phyloP scores from a whole-genome alignment of 2,113 vertebrate species.

The Hippolais icterina region DNA sequence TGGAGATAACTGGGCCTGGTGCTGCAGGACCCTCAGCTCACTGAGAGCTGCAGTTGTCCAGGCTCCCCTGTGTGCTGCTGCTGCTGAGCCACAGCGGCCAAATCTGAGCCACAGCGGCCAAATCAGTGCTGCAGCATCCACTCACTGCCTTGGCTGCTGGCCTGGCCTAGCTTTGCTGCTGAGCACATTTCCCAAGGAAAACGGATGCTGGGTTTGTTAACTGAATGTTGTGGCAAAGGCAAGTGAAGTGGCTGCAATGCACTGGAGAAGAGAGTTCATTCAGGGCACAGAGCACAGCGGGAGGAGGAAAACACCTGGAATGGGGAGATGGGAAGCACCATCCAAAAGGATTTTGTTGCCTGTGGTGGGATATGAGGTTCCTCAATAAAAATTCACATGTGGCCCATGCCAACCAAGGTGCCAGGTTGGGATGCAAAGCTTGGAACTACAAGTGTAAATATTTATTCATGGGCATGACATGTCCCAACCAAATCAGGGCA shows the following conservation, averaged over 20 bases:
- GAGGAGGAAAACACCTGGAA: neutral
- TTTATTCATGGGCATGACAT: accelerated
- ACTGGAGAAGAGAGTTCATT: neutral
- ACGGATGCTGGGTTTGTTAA: neutral
- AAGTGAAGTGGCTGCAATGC: neutral
- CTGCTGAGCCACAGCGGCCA: neutral
- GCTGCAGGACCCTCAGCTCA: neutral
- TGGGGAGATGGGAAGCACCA: neutral
- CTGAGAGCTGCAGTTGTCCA: accelerated
- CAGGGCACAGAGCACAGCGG: accelerated
- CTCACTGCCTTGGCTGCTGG: neutral
- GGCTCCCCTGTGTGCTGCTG: accelerated
- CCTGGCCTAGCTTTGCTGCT: neutral
- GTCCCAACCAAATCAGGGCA: neutral
- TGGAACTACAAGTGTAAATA: neutral
- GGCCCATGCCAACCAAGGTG: accelerated
- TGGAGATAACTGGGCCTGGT: accelerated
- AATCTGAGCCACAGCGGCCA: neutral
- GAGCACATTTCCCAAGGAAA: neutral
- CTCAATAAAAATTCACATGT: neutral
- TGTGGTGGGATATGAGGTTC: neutral
- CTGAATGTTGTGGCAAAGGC: neutral
- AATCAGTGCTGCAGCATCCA: neutral
- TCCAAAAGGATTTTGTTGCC: neutral
- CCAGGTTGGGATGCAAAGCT: neutral